phyloP scores from a whole-genome alignment of 2,113 vertebrate genomes.

The Numida meleagris region DNA sequence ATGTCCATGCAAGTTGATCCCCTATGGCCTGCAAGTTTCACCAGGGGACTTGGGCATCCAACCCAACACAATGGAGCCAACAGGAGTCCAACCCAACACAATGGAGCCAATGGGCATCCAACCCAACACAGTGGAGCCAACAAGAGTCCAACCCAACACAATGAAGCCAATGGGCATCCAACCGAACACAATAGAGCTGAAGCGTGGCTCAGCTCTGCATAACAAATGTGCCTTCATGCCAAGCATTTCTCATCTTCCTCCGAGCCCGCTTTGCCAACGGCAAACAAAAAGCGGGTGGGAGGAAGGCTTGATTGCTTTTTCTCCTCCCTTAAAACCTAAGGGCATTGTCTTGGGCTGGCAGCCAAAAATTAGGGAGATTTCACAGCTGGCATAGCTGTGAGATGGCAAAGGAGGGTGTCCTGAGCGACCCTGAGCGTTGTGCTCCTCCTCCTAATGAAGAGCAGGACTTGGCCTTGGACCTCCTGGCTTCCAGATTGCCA shows the following conservation, averaged over 20 bases:
- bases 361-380: neutral
- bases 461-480: neutral
- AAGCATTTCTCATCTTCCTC: neutral
- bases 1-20: neutral
- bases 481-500: neutral
- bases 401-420: neutral
- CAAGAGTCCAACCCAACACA: neutral
- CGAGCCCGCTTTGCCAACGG: rapidly evolving
- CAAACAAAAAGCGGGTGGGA: neutral
- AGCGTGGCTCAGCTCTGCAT: neutral
- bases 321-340: neutral
- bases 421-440: rapidly evolving
- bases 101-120: neutral
- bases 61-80: too few species aligned
- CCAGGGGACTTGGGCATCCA: neutral
- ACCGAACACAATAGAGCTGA: neutral
- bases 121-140: neutral
- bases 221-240: rapidly evolving
- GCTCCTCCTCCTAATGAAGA: neutral
- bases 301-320: neutral
- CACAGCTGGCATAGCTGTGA: neutral
- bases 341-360: neutral
- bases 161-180: neutral
- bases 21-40: rapidly evolving
- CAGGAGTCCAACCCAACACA: neutral